Base-by-base conservation (phyloP, 2,797 vertebrate genomes). In the Liasis olivaceus region DNA sequence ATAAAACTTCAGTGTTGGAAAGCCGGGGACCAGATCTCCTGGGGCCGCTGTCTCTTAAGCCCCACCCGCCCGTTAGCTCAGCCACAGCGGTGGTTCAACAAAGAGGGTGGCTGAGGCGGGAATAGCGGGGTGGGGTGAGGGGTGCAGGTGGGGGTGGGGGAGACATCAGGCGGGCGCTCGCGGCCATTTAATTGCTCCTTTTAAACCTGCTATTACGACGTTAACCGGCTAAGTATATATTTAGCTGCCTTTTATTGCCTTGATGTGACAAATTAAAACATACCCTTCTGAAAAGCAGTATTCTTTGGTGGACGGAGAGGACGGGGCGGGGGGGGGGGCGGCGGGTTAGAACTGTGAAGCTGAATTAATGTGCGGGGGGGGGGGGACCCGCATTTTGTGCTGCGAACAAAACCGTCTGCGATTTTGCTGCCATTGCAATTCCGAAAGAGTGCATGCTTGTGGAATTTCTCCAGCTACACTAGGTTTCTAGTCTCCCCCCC, bases 171-270 rank as follows among this genome's bases (percentile, higher is more conserved):
- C 96, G 94, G 94, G 94, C 95, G 95, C 96, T 97, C 96, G 94
- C 96, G 96, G 96, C 95, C 97, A 97, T 97, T 98, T 97, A 97
- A 97, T 97, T 94, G 95, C 95, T 95, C 92, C 95, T 96, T 90
- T 96, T 96, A 95, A 97, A 96, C 96, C 96, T 95, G 96, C 96
- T 96, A 95, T 96, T 95, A 96, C 95, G 91, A 95, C 89, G 96
- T 95, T 97, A 96, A 95, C 95, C 94, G 97, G 95, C 95, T 94
- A 94, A 94, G 96, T 96, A 96, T 95, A 93, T 96, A 95, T 94
- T 93, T n/a, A n/a, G 93, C 95, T 85, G 96, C 94, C 96, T 95
- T 94, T 96, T 93, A 96, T 95, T 95, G 96, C 96, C 95, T 96
- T 95, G 93, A 93, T 94, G 96, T 96, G 96, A 96, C 97, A 97